Evolutionary conservation across 1,140 invertebrate species (phyloP), one percentile per base, ranked within the genome.

Genomic region (Bombus picipes): DNA sequence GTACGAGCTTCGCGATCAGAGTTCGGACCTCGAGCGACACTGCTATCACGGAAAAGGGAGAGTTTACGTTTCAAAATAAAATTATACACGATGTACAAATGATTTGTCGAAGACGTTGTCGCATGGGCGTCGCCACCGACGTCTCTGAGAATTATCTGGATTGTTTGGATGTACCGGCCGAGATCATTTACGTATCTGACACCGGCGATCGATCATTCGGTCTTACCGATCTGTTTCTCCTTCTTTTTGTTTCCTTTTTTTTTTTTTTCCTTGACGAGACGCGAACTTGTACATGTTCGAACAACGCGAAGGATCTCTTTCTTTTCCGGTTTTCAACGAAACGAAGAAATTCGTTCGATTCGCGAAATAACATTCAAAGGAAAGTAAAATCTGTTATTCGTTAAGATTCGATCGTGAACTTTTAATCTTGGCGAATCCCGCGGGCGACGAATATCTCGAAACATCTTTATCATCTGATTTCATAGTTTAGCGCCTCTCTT

Each of bases 121-220:
- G 34, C 25, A 34, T 75, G 70, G 86, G 89, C 88, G 88, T 90
- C 89, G 89, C 89, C 89, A 90, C 89, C 88, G 86, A 85, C 83
- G 88, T 88, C 86, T 82, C 57, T 53, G 87, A 90, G 89, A 90
- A 90, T 90, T 90, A 90, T 90, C 89, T 90, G 89, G 88, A 90
- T 90, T 90, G 79, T 90, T 76, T 59, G 81, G 57, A 73, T 71
- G 68, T 89, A 43, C 25, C 53, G 70, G n/a, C 1, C 22, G n/a
- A 57, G 25, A 68, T 71, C 68, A 25, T 37, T 34, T 34, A 62
- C n/a, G 13, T 66, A 66, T 32, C 22, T 3, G 10, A 66, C 22
- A 79, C 41, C 4, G n/a, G 43, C 47, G 28, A 41, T 41, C n/a
- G 62, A 43, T 41, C 18, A 1, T 34, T 39, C 25, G 12, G 39